These are phyloP conservation scores for Ommatoiulus sabulosus DNA, from an alignment of 2,888 invertebrate genomes.

Conservation along the genomic window DNA sequence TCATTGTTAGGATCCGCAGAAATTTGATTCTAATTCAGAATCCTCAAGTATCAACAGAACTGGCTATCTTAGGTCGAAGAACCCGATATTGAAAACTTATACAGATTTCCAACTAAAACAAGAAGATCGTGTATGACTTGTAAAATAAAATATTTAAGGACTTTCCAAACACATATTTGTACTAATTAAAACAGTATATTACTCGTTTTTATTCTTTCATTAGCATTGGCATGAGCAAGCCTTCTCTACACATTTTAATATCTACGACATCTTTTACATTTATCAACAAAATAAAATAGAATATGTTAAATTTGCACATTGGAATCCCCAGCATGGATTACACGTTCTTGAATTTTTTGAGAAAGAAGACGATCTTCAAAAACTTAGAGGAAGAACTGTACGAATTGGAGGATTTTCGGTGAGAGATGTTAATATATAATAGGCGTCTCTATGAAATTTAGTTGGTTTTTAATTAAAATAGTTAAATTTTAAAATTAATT, in stretches of 20 bases:
- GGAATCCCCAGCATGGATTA: not conserved
- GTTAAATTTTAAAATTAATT: too few species aligned
- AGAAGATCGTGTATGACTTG: not conserved
- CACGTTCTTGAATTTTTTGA: not conserved
- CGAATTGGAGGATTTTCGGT: not conserved
- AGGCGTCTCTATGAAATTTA: not conserved
- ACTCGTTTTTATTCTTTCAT: not conserved
- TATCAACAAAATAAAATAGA: not conserved
- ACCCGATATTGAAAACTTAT: not conserved
- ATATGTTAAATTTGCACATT: not conserved
- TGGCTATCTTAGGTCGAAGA: not conserved
- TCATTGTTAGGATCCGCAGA: not conserved
- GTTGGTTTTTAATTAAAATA: too few species aligned
- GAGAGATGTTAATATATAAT: not conserved
- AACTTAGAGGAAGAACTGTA: slow-evolving; percentile 18
- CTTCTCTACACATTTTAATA: not conserved
- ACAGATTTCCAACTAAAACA: not conserved
- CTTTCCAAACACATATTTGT: not conserved
- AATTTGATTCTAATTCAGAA: not conserved
- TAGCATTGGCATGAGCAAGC: not conserved
- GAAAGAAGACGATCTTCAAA: not conserved
- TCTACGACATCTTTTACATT: not conserved
- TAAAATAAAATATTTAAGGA: not conserved
- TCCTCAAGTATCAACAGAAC: not conserved
- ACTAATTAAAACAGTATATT: too few species aligned